Evolutionary conservation across 2,797 vertebrate species (phyloP).

Genomic region (Iguana delicatissima): DNA sequence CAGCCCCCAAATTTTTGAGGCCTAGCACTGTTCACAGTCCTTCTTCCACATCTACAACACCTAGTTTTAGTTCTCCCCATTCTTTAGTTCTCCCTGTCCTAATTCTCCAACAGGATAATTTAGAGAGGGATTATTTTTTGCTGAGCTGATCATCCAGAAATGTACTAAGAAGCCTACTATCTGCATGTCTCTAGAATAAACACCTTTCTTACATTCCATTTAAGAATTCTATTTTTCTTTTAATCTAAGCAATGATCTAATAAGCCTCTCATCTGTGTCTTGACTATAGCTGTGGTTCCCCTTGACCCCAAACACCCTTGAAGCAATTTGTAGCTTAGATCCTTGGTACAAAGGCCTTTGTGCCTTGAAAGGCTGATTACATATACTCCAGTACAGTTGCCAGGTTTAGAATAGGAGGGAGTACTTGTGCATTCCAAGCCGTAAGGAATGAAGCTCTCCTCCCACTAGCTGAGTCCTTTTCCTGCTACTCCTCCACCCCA

Average conservation of each 20-base stretch:
- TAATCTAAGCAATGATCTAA: slow-evolving; percentile 2
- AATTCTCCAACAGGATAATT: too few relatives aligned
- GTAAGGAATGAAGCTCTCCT: slow-evolving; percentile 25
- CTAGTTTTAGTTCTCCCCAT: too few relatives aligned
- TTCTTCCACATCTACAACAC: too few relatives aligned
- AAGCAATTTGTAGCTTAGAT: not conserved
- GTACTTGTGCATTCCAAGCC: not conserved
- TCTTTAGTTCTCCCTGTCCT: too few relatives aligned
- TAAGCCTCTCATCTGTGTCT: not conserved
- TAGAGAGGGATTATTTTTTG: too few relatives aligned
- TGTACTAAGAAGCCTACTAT: too few relatives aligned
- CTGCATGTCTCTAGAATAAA: not conserved
- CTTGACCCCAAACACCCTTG: not conserved
- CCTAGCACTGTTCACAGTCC: too few relatives aligned
- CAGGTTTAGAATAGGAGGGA: not conserved
- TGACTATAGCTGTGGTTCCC: slow-evolving; percentile 10
- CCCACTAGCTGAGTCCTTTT: slow-evolving; percentile 1
- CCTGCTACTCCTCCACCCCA: slow-evolving; percentile 33
- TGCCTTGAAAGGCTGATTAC: not conserved
- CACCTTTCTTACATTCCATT: not conserved
- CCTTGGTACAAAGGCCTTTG: not conserved
- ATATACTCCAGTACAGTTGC: not conserved
- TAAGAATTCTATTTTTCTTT: slow-evolving; percentile 10
- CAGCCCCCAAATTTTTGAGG: not conserved
- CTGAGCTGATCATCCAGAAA: too few relatives aligned